Conservation (phyloP, 2,113 vertebrate species). For the Pipa parva region DNA sequence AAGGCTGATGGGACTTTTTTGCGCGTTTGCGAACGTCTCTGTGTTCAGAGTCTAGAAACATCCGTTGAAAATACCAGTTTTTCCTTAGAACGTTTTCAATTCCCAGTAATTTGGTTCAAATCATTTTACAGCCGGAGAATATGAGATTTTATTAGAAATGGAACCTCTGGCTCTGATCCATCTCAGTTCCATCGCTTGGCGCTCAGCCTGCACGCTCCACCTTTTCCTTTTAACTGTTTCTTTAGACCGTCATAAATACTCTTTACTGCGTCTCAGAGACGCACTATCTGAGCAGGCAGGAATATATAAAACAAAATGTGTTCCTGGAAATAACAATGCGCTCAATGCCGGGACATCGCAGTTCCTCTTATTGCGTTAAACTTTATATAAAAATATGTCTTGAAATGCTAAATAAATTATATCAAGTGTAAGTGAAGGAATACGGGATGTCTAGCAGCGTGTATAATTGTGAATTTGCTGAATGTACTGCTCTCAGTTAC, state of each 20-base stretch:
- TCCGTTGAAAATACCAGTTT: too few relatives aligned
- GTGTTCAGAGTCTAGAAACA: too few relatives aligned
- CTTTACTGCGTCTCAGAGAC: background rate
- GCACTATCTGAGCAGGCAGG: background rate
- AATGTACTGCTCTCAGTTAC: too few relatives aligned
- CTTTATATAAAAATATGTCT: too few relatives aligned
- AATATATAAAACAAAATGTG: constrained; percentile 14
- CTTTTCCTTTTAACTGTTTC: background rate
- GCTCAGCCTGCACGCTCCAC: background rate
- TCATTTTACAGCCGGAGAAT: background rate
- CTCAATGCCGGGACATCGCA: constrained; percentile 4
- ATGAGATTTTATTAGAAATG: background rate
- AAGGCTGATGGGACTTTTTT: too few relatives aligned
- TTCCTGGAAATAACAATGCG: constrained; percentile 13
- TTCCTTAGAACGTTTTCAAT: too few relatives aligned
- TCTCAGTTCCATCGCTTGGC: background rate
- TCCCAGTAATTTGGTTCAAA: too few relatives aligned
- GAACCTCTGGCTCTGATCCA: background rate
- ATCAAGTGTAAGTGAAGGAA: too few relatives aligned
- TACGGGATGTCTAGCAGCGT: too few relatives aligned
- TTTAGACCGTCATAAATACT: constrained; percentile 12
- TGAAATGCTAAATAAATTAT: too few relatives aligned
- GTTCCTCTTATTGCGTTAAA: background rate
- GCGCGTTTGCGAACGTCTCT: too few relatives aligned
- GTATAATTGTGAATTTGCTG: too few relatives aligned